These are phyloP conservation scores for Ctena decussata DNA, from an alignment of 2,888 invertebrate genomes.

Conservation along the genomic window DNA sequence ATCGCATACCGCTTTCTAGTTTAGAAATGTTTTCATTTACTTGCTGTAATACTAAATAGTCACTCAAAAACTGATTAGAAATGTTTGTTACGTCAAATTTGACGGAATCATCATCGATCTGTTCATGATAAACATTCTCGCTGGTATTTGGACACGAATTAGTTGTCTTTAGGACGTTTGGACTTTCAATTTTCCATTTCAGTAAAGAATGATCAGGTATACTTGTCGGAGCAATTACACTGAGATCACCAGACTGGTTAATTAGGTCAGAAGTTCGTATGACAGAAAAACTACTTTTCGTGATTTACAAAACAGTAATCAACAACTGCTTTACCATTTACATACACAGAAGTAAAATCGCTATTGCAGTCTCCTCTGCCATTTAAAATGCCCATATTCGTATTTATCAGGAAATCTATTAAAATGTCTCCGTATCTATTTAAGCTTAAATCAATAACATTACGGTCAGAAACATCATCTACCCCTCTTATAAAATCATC, in stretches of 20 bases:
- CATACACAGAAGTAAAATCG: too few relatives aligned
- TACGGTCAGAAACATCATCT: slow-evolving; percentile 20
- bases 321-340: too few relatives aligned
- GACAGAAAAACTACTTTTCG: too few relatives aligned
- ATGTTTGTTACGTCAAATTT: slow-evolving; percentile 32
- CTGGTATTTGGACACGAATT: not conserved
- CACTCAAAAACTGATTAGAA: slow-evolving; percentile 9
- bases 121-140: not conserved
- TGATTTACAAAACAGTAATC: too few relatives aligned
- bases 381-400: slow-evolving; percentile 42
- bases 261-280: slow-evolving; percentile 8
- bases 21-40: slow-evolving; percentile 20
- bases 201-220: slow-evolving; percentile 30
- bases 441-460: slow-evolving; percentile 34
- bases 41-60: not conserved
- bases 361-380: too few relatives aligned
- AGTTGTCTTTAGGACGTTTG: not conserved
- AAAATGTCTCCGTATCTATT: slow-evolving; percentile 39
- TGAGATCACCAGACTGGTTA: not conserved
- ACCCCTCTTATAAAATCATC: slow-evolving; percentile 41
- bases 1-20: too few relatives aligned
- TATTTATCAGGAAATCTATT: slow-evolving; percentile 30
- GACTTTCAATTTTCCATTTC: slow-evolving; percentile 15
- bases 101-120: not conserved
- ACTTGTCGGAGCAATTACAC: not conserved